These are phyloP conservation scores for Blomia tropicalis DNA, from an alignment of 2,888 invertebrate genomes.

Conservation along the genomic window DNA sequence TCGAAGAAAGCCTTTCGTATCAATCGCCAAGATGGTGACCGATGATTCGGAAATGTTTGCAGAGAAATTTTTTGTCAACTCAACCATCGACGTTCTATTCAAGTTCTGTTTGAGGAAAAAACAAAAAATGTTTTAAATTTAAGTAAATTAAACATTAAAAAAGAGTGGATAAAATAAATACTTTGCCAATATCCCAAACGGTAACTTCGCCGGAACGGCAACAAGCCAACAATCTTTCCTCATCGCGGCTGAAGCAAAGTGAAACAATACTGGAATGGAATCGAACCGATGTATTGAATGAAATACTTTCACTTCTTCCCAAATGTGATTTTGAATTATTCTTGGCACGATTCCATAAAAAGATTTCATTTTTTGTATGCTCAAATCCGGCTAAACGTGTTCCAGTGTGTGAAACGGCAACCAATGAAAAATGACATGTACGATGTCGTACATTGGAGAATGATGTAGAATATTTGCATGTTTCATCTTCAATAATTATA, in stretches of 20 bases:
- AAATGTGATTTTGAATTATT: neutral
- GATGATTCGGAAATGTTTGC: neutral
- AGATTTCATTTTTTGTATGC: conserved; percentile 9
- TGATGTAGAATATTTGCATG: neutral
- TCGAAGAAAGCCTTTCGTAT: conserved; percentile 17
- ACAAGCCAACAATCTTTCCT: neutral
- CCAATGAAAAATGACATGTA: neutral
- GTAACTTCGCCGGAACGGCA: neutral
- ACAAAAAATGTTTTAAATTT: neutral
- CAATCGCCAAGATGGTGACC: conserved; percentile 12
- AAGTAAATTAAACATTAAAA: neutral
- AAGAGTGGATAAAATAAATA: neutral
- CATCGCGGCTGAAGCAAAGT: neutral
- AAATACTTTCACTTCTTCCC: neutral
- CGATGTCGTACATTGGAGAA: neutral
- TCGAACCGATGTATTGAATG: neutral
- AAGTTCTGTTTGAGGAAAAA: neutral
- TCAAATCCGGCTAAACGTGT: conserved; percentile 9
- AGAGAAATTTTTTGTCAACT: conserved; percentile 23
- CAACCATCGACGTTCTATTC: conserved; percentile 20
- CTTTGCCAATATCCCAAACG: conserved; percentile 2
- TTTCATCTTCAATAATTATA: neutral
- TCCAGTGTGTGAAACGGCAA: neutral
- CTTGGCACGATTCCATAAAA: neutral
- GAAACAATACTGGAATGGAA: conserved; percentile 3